Conservation (phyloP, 2,888 invertebrate species). For the Tinea pellionella region DNA sequence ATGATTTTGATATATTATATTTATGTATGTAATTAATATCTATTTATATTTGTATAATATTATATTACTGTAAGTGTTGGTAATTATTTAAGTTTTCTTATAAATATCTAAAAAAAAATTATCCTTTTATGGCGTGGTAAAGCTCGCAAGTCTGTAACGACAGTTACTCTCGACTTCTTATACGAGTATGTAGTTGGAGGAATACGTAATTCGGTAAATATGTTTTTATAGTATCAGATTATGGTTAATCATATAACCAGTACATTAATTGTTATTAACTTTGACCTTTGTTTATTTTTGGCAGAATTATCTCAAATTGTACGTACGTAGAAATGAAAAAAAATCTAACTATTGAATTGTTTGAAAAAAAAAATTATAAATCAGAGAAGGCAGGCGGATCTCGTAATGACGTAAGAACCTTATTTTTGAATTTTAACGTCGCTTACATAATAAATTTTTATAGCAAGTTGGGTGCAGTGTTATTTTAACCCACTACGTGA, state of each 20-base stretch:
- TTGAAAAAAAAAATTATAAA: background rate
- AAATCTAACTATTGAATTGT: background rate
- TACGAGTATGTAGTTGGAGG: no score
- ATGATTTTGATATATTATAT: background rate
- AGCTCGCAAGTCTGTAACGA: no score
- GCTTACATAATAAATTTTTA: background rate
- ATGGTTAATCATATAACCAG: background rate
- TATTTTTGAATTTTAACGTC: conserved; percentile 7
- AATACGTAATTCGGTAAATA: no score
- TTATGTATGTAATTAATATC: background rate
- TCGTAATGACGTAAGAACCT: background rate
- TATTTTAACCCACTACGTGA: background rate
- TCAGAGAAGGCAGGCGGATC: conserved; percentile 1
- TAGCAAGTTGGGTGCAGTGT: background rate
- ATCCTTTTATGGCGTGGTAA: no score
- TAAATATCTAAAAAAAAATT: no score
- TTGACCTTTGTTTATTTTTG: background rate
- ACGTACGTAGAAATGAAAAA: background rate
- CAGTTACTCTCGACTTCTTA: no score
- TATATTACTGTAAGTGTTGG: no score
- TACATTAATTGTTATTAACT: background rate
- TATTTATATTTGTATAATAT: no score
- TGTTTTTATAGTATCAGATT: background rate
- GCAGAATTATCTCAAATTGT: background rate
- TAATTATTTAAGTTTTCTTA: no score